Base-by-base conservation (phyloP, 2,113 vertebrate genomes). In the Ophiodon elongatus region DNA sequence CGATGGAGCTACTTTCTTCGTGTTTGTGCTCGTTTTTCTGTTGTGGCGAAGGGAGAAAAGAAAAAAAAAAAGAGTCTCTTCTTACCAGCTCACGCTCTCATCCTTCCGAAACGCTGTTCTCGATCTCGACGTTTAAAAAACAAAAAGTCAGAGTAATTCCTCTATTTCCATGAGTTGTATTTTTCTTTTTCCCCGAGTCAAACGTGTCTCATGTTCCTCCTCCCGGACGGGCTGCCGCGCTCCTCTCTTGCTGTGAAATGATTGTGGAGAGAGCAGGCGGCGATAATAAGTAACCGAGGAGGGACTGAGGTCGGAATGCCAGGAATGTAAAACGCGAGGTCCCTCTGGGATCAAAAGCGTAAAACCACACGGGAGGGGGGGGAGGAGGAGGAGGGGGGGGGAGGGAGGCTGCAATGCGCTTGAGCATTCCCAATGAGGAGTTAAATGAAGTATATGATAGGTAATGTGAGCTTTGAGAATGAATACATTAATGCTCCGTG, bases 301-400 rank as follows among this genome's bases (percentile, higher is more conserved):
- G 93, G 94, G 95, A 96, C 89, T 85, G 94, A 92, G 94, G 84
- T 93, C 93, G 97, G 97, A 98, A 99, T 98, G 97, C 82, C 90
- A 93, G 97, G 98, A 98, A 99, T 98, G 97, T 89, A 94, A 96
- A 96, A 96, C 96, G 96, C 96, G 96, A 96, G 95, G 95, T 96
- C 96, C 96, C 96, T 96, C 96, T 80, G 93, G 94, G 94, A 96
- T 95, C 95, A 94, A 94, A 95, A 88, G 94, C 94, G 90, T 93
- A 92, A 94, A 94, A 92, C 86, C 92, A 88, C 89, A 82, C 73
- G 66, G 75, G 73, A 39, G 74, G 75, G 50, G 69, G 27, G 17
- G 77, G 69, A 56, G 72, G 72, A 27, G 56, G 56, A 11, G 72
- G 65, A 31, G 73, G 57, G 73, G 72, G 15, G 31, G 14, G 27